These are phyloP conservation scores for Isaurus tuberculatus DNA, from an alignment of 92 coral and sea anemone species.

Conservation along the genomic window DNA sequence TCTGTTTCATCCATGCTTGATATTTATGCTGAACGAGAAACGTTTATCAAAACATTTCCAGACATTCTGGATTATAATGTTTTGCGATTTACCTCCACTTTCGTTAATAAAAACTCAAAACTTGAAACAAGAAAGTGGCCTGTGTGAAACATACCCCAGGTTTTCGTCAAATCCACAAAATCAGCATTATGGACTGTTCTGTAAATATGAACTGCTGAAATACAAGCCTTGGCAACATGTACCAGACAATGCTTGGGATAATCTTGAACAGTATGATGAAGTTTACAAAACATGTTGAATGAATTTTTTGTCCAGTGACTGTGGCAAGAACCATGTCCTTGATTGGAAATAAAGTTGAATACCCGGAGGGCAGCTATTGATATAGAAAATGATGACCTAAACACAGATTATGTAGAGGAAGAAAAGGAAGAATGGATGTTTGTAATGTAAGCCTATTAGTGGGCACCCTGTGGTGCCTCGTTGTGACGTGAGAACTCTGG, in stretches of 20 bases:
- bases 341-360: constrained; percentile 48
- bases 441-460: too few species aligned
- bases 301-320: constrained; percentile 52
- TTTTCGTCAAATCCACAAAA: constrained; percentile 55
- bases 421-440: constrained; percentile 55
- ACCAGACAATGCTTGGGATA: constrained; percentile 39
- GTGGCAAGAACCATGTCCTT: constrained; percentile 54
- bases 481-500: too few species aligned
- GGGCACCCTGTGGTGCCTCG: too few species aligned
- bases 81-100: constrained; percentile 49
- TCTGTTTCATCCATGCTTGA: constrained; percentile 60
- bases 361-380: constrained; percentile 27
- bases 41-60: constrained; percentile 49
- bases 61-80: constrained; percentile 53
- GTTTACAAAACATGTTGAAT: constrained; percentile 47
- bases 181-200: constrained; percentile 54
- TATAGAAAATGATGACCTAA: constrained; percentile 26
- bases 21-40: constrained; percentile 60
- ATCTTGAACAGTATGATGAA: constrained; percentile 45
- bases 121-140: constrained; percentile 30
- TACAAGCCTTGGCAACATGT: constrained; percentile 52
- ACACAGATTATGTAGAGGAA: constrained; percentile 38
- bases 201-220: constrained; percentile 49
- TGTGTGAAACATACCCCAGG: constrained; percentile 58
- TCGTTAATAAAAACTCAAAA: constrained; percentile 34